A percentile compares a stretch with the other conserved stretches of the same genome.
These are phyloP conservation scores for Laterallus jamaicensis DNA, from an alignment of 2,113 vertebrate genomes.

Conservation along the genomic window DNA sequence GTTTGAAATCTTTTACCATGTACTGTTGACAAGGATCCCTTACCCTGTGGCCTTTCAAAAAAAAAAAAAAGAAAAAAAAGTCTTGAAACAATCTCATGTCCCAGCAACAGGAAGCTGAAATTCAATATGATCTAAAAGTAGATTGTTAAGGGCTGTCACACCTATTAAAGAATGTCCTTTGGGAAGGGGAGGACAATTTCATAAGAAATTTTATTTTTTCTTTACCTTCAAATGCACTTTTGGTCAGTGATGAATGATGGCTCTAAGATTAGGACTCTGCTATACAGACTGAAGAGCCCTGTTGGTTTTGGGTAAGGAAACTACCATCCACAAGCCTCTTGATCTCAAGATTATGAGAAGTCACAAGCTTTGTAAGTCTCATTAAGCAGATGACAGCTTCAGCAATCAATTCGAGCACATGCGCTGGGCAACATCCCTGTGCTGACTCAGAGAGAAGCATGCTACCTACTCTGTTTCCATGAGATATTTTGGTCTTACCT, in stretches of 20 bases:
- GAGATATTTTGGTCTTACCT: conserved; percentile 3
- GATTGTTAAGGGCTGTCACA: background rate
- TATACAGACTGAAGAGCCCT: background rate
- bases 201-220: background rate
- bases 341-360: background rate
- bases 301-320: background rate
- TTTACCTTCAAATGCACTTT: background rate
- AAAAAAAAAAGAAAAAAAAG: background rate
- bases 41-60: background rate
- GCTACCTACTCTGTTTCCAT: background rate
- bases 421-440: background rate
- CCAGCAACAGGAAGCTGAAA: background rate
- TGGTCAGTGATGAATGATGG: background rate
- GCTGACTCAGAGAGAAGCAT: background rate
- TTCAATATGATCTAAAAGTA: background rate
- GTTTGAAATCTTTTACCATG: background rate
- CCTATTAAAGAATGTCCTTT: background rate
- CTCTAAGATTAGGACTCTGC: background rate
- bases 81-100: background rate
- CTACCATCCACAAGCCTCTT: background rate
- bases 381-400: background rate
- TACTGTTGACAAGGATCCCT: background rate
- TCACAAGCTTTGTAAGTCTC: conserved; percentile 8
- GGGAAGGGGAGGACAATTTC: background rate
- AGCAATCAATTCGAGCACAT: background rate